Evolutionary conservation across 2,797 vertebrate genomes (phyloP).

Genomic region (Halcyon badia): DNA sequence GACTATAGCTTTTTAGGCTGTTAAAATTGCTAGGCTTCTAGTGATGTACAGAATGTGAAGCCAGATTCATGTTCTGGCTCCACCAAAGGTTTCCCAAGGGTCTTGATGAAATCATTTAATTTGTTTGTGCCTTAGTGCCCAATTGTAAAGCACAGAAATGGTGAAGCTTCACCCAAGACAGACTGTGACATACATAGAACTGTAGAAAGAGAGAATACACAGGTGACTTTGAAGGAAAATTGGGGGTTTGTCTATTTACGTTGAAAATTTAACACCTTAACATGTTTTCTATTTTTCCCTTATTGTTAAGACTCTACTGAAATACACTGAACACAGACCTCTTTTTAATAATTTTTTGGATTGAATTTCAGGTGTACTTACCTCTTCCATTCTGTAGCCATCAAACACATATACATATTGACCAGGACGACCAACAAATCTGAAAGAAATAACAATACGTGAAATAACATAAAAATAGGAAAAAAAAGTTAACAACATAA

Average conservation of each 20-base stretch:
- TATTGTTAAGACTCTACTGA: not conserved
- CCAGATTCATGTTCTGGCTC: not conserved
- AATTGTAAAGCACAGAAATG: not conserved
- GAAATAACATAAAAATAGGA: not conserved
- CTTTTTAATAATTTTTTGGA: not conserved
- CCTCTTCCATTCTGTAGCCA: constrained; percentile 96
- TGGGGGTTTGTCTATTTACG: not conserved
- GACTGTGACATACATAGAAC: not conserved
- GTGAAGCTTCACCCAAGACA: not conserved
- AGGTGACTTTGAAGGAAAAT: not conserved
- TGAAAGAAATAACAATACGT: constrained; percentile 65
- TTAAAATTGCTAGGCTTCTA: not conserved
- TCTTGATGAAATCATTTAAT: not conserved
- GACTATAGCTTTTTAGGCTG: not conserved
- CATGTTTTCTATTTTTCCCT: not conserved
- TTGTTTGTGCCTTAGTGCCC: not conserved
- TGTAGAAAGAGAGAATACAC: not conserved
- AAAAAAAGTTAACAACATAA: not conserved
- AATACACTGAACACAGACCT: not conserved
- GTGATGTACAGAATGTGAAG: not conserved
- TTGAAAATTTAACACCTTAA: not conserved
- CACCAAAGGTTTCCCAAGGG: not conserved
- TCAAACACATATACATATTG: constrained; percentile 94
- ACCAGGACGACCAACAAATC: constrained; percentile 94
- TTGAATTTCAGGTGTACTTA: constrained; percentile 57